phyloP scores from a whole-genome alignment of 2,797 vertebrate species.

The Tadarida brasiliensis region DNA sequence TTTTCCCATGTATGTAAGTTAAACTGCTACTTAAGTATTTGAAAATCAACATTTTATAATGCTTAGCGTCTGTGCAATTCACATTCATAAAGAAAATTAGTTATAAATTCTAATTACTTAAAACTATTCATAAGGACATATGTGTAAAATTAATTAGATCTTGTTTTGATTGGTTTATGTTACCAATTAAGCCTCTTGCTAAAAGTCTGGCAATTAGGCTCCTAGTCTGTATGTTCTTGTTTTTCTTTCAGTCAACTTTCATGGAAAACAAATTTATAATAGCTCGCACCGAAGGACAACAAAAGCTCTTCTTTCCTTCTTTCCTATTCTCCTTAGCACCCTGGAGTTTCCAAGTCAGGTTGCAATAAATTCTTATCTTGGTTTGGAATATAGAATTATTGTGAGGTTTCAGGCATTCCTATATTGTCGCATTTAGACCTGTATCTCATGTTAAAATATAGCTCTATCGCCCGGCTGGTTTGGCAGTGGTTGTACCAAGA shows the following conservation, averaged over 20 bases:
- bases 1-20: neutral
- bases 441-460: neutral
- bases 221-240: neutral
- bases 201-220: neutral
- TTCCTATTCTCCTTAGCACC: neutral
- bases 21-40: neutral
- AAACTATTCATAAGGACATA: constrained; percentile 15
- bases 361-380: neutral
- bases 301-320: neutral
- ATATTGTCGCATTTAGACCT: neutral
- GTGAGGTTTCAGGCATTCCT: neutral
- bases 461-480: neutral
- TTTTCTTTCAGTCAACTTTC: neutral
- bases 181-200: neutral
- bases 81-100: constrained; percentile 41
- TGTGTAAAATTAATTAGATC: neutral
- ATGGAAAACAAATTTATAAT: neutral
- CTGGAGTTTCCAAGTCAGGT: neutral
- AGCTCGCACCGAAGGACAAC: neutral
- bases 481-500: too few species aligned
- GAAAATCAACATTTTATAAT: neutral
- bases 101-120: constrained; percentile 23
- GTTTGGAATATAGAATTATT: neutral
- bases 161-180: constrained; percentile 38
- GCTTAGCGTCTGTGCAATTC: neutral